Evolutionary conservation across 2,113 vertebrate genomes (phyloP), one percentile per base, ranked within the genome.

Genomic region (Syngnathus typhle): DNA sequence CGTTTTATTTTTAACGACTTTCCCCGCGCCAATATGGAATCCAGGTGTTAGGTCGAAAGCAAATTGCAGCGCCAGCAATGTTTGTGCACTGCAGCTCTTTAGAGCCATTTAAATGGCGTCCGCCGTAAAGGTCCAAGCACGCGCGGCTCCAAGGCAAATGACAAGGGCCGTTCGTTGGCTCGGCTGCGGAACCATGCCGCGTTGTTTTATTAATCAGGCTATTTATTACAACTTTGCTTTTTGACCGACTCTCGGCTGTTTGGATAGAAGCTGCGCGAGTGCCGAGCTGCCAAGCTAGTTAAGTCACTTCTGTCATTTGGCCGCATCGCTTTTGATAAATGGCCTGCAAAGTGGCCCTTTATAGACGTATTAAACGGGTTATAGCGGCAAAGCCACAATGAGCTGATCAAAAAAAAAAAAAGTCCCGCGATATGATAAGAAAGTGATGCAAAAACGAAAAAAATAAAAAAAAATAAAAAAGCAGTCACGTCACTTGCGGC

Each of bases 21-120:
- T 5, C 5, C 13, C 27, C 27, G 38, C 13, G 4, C 27, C 11
- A 11, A 6, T 41, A 21, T 41, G n/a, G 19, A 61, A n/a, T 43
- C 10, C 59, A 43, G 59, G 38, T 61, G 59, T 41, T 61, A 21
- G 43, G n/a, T 41, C 6, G 59, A 41, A 61, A 60, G 18, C 19
- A 61, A 43, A 61, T 19, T 61, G 59, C 59, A 61, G 59, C 13
- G 59, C 27, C 59, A 61, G 59, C 60, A n/a, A 23, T n/a, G 58
- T 38, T 60, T 60, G 58, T 60, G 58, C 58, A 61, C n/a, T 13
- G 60, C 38, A 27, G 60, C 54, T 32, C 54, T 32, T 56, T 5
- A 32, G 54, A 27, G 54, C 10, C 54, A 13, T 61, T 61, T 23
- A 61, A 61, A 61, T 13, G 27, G 60, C 59, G 41, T 60, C 59